These are phyloP conservation scores for Apotomis betuletana DNA, from an alignment of 2,888 invertebrate species.

Conservation along the genomic window DNA sequence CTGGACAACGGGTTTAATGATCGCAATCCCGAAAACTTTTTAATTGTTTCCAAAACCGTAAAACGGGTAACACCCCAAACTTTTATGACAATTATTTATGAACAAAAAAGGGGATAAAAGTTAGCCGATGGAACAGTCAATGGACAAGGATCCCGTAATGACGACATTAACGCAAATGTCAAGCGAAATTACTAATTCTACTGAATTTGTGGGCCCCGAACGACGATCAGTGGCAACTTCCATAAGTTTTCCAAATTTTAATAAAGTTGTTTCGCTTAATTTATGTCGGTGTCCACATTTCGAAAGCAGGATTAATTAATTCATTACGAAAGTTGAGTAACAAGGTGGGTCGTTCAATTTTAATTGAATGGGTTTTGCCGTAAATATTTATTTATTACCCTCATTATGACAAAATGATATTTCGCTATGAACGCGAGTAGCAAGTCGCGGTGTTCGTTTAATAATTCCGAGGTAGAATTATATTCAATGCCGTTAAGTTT, in stretches of 20 bases:
- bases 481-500: conserved; percentile 28
- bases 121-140: conserved; percentile 24
- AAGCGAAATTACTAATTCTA: conserved; percentile 65
- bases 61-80: conserved; percentile 30
- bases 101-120: conserved; percentile 32
- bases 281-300: conserved; percentile 60
- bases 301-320: conserved; percentile 63
- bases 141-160: conserved; percentile 55
- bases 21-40: conserved; percentile 24
- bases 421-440: conserved; percentile 23
- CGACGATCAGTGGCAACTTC: conserved; percentile 62
- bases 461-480: conserved; percentile 27
- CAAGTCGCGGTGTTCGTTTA: conserved; percentile 28
- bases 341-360: conserved; percentile 54
- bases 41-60: conserved; percentile 26
- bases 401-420: conserved; percentile 46
- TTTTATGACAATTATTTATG: conserved; percentile 36
- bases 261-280: conserved; percentile 63
- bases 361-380: conserved; percentile 53
- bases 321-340: conserved; percentile 67
- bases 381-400: conserved; percentile 63
- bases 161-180: conserved; percentile 67
- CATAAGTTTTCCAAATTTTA: conserved; percentile 63
- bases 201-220: conserved; percentile 60
- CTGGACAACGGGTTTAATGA: conserved; percentile 15